Conservation (phyloP, 2,113 vertebrate species). For the Oryzias curvinotus region DNA sequence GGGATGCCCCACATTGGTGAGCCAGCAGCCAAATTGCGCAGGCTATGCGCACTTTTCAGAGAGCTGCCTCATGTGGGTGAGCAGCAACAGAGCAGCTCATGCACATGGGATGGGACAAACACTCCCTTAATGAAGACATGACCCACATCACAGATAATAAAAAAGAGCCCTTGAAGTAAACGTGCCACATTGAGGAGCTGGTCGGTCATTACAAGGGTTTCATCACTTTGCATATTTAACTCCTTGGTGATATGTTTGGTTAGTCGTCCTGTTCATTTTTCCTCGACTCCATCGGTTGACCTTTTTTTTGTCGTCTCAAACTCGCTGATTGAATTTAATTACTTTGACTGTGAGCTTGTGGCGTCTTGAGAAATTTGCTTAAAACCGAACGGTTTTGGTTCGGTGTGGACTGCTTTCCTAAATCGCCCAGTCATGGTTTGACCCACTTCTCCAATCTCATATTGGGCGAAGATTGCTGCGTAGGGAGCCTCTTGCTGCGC, state of each 20-base stretch:
- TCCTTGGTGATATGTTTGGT: too few species aligned
- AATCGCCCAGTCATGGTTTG: slow-evolving; percentile 39
- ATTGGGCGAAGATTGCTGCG: slow-evolving; percentile 47
- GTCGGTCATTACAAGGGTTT: too few species aligned
- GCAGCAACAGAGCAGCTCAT: slow-evolving; percentile 44
- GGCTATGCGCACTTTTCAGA: slow-evolving; percentile 64
- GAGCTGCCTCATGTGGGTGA: slow-evolving; percentile 55
- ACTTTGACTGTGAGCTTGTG: too few species aligned
- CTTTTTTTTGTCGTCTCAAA: too few species aligned
- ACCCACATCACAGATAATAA: slow-evolving; percentile 35
- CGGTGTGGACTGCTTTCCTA: too few species aligned
- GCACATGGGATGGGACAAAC: slow-evolving; percentile 53
- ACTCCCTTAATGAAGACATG: slow-evolving; percentile 46
- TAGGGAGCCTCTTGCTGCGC: slow-evolving; percentile 47
- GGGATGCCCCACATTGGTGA: slow-evolving; percentile 55
- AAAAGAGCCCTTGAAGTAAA: neutral
- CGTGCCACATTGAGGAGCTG: neutral
- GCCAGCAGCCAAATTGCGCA: slow-evolving; percentile 65
- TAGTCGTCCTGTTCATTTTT: too few species aligned
- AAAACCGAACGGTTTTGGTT: too few species aligned
- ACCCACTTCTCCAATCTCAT: slow-evolving; percentile 71
- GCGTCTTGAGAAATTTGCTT: too few species aligned
- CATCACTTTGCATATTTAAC: too few species aligned
- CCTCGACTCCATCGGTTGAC: too few species aligned
- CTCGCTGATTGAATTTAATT: too few species aligned